phyloP scores from a whole-genome alignment of 2,797 vertebrate genomes.

The Microchirus variegatus region DNA sequence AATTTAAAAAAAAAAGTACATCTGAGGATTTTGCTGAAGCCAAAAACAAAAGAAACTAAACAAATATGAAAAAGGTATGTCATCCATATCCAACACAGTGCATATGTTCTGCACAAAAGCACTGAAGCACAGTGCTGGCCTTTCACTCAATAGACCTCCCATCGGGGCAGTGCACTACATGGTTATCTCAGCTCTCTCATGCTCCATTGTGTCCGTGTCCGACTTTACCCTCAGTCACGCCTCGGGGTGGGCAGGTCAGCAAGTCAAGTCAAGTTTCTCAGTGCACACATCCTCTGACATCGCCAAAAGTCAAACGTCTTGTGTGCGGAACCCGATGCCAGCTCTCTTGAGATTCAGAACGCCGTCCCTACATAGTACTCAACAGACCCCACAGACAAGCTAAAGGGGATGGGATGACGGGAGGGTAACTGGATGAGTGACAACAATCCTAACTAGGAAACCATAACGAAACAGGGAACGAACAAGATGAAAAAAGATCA shows the following conservation, averaged over 20 bases:
- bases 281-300: constrained; percentile 48
- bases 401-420: constrained; percentile 2
- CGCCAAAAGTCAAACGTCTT: constrained; percentile 59
- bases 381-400: constrained; percentile 16
- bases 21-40: too few relatives aligned
- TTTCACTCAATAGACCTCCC: constrained; percentile 67
- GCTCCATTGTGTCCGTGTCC: constrained; percentile 49
- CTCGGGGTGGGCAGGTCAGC: constrained; percentile 60
- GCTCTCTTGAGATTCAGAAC: constrained; percentile 43
- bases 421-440: too few relatives aligned
- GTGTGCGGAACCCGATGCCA: constrained; percentile 48
- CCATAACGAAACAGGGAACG: too few relatives aligned
- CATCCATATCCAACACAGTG: constrained; percentile 25
- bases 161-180: constrained; percentile 46
- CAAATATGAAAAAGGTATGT: constrained; percentile 25
- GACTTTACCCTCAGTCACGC: constrained; percentile 52
- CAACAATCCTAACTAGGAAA: too few relatives aligned
- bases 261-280: constrained; percentile 54
- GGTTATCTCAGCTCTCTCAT: constrained; percentile 56
- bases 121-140: constrained; percentile 46
- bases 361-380: constrained; percentile 11
- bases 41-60: constrained; percentile 2
- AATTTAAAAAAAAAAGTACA: too few relatives aligned
- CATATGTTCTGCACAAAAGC: constrained; percentile 36
- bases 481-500: background rate